These are phyloP conservation scores for Philaethria dido DNA, from an alignment of 2,888 invertebrate genomes.

Conservation along the genomic window DNA sequence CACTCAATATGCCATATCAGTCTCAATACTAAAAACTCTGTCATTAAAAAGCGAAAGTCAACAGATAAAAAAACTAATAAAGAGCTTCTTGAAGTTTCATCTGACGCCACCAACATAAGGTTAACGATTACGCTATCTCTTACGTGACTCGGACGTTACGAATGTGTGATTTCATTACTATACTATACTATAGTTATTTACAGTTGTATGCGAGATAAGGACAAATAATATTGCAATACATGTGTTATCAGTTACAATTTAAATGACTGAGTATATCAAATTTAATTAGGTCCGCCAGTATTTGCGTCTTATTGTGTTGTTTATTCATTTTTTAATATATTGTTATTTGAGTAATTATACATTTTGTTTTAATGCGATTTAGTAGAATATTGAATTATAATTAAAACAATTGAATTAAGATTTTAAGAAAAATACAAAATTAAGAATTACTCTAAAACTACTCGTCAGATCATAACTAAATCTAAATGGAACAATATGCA, in stretches of 20 bases:
- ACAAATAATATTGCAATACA: slow-evolving; percentile 44
- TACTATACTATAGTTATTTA: slow-evolving; percentile 30
- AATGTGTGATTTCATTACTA: slow-evolving; percentile 41
- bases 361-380: too few species aligned
- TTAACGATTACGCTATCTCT: slow-evolving; percentile 41
- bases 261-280: slow-evolving; percentile 26
- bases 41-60: neutral
- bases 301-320: slow-evolving; percentile 7
- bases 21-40: too few species aligned
- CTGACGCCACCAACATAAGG: slow-evolving; percentile 39
- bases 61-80: neutral
- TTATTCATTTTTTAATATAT: neutral
- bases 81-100: slow-evolving; percentile 35
- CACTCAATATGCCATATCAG: too few species aligned
- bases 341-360: too few species aligned
- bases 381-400: too few species aligned
- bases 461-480: too few species aligned
- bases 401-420: too few species aligned
- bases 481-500: too few species aligned
- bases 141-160: slow-evolving; percentile 44
- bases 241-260: slow-evolving; percentile 32
- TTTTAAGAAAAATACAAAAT: too few species aligned
- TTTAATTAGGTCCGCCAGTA: slow-evolving; percentile 18
- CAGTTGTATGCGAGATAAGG: slow-evolving; percentile 39
- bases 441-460: too few species aligned